A percentile compares a stretch with the other conserved stretches of the same genome.
Evolutionary conservation across 2,797 vertebrate species (phyloP).

Genomic region (Gymnocypris eckloni): DNA sequence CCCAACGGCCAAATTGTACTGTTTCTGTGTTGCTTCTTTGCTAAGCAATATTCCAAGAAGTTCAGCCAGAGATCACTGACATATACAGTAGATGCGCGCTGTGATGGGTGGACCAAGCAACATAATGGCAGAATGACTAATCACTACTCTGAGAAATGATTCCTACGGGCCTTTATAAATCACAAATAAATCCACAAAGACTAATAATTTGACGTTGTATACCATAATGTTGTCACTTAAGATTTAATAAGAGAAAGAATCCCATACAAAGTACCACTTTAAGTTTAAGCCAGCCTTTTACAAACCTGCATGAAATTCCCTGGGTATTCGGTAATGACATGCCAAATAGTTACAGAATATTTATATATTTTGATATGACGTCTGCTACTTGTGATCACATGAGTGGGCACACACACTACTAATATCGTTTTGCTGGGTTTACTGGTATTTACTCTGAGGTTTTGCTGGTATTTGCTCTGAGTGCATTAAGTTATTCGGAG

Average conservation of each 20-base stretch:
- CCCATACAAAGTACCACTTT: background rate
- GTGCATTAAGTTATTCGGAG: conserved; percentile 25
- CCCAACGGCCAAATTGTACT: conserved; percentile 31
- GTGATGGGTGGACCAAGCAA: conserved; percentile 40
- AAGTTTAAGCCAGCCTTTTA: background rate
- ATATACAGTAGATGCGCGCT: conserved; percentile 17
- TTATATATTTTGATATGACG: background rate
- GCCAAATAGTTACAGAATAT: background rate
- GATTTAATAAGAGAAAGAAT: background rate
- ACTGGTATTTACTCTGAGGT: conserved; percentile 16
- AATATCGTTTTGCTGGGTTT: conserved; percentile 16
- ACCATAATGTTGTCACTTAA: conserved; percentile 26
- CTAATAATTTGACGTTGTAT: conserved; percentile 36
- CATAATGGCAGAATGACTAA: background rate
- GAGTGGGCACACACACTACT: background rate
- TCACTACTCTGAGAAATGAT: background rate
- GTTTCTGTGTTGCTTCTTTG: conserved; percentile 53
- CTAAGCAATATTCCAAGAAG: conserved; percentile 52
- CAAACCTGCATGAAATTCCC: background rate
- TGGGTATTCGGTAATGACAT: background rate
- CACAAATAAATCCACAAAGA: conserved; percentile 23
- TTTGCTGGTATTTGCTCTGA: conserved; percentile 18
- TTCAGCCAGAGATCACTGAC: conserved; percentile 38
- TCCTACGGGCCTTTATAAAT: background rate
- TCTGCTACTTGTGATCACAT: background rate